Evolutionary conservation across 2,113 vertebrate species (phyloP), one percentile per base, ranked within the genome.

Genomic region (Caretta caretta): DNA sequence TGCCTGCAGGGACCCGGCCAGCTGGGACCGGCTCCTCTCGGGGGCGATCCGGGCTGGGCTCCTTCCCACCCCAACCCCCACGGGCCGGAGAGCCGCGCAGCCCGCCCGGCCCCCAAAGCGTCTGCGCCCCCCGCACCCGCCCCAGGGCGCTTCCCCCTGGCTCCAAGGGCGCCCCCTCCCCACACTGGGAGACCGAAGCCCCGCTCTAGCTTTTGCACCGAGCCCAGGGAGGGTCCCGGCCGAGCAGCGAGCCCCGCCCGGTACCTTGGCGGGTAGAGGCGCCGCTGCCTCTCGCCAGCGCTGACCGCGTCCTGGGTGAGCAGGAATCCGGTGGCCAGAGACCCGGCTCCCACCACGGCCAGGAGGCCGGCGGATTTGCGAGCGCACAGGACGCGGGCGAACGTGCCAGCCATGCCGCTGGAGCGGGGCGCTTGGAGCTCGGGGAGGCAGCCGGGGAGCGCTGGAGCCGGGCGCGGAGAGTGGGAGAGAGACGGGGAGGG

Each of bases 251-350:
- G 62, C 62, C n/a, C 38, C 22, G 25, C 90, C 49, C 56, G 86
- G 90, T 98, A 99, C 99, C 99, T 99, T 91, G 99, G 98, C 49
- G 99, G 99, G 97, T 99, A 99, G 27, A 97, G 97, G 97, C 99
- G 99, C 86, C 99, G 98, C 80, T 97, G 96, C n/a, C 98, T 98
- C 3, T 97, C 97, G 27, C 97, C 98, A 14, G 99, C 99, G 95
- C 93, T 98, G 95, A 99, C 97, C 69, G 98, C 92, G n/a, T 99
- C 98, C 95, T 99, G 98, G 92, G 97, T 97, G 86, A 99, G 97
- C 75, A 99, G 98, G 88, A 98, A 96, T 8, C 99, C 99, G 10
- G 98, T 98, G 13, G 99, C 98, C 12, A 99, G 97, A 7, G 99
- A 99, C 2, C 99, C 99, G 56, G 99, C 99, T 48, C 99, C 99